Conservation (phyloP, 2,888 invertebrate species). For the Lampropteryx suffumata region DNA sequence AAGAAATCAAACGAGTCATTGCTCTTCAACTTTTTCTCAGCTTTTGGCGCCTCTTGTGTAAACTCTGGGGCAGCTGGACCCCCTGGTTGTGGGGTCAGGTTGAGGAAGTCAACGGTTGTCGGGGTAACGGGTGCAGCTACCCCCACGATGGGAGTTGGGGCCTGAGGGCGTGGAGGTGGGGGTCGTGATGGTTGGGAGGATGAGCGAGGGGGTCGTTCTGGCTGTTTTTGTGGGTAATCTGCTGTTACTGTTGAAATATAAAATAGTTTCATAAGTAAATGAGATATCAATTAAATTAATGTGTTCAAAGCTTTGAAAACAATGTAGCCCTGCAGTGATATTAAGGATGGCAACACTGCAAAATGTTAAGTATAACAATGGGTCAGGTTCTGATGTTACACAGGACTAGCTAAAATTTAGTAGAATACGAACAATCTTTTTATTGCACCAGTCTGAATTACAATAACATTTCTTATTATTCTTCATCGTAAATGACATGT, state of each 20-base stretch:
- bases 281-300: too few species aligned
- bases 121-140: slow-evolving; percentile 25
- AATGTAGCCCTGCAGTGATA: too few species aligned
- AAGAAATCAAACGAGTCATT: slow-evolving; percentile 84
- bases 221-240: slow-evolving; percentile 48
- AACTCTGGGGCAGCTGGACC: slow-evolving; percentile 25
- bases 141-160: too few species aligned
- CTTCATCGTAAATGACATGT: too few species aligned
- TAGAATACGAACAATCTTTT: too few species aligned
- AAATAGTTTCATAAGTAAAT: not conserved
- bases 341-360: too few species aligned
- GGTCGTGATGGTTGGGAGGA: slow-evolving; percentile 47
- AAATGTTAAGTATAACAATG: too few species aligned
- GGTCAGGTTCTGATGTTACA: too few species aligned
- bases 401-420: too few species aligned
- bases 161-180: slow-evolving; percentile 50
- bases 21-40: slow-evolving; percentile 56
- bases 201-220: slow-evolving; percentile 42
- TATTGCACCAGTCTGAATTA: too few species aligned
- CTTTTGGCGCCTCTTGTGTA: slow-evolving; percentile 24
- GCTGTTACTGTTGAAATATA: slow-evolving; percentile 57
- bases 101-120: slow-evolving; percentile 64
- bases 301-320: too few species aligned
- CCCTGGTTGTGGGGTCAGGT: slow-evolving; percentile 42
- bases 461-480: too few species aligned